These are phyloP conservation scores for Resseliella maxima DNA, from an alignment of 2,888 invertebrate species.

Conservation along the genomic window DNA sequence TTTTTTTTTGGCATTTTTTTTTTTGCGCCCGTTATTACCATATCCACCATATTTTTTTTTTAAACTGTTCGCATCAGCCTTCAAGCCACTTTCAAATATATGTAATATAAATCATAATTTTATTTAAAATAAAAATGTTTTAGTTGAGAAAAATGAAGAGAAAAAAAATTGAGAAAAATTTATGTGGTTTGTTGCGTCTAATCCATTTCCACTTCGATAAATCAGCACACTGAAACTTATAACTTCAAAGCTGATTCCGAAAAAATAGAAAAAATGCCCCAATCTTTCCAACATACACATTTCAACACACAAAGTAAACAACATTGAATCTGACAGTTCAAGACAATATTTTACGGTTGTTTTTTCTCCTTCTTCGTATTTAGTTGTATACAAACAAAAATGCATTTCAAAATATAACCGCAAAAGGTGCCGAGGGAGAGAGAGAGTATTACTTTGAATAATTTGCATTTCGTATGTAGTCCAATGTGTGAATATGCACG, in stretches of 20 bases:
- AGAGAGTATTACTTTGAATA: background rate
- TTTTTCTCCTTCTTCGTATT: background rate
- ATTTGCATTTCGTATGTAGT: slow-evolving; percentile 42
- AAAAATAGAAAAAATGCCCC: background rate
- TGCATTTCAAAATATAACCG: background rate
- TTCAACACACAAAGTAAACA: background rate
- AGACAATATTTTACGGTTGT: background rate
- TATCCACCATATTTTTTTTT: background rate
- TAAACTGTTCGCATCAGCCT: background rate
- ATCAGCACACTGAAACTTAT: background rate
- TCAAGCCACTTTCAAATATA: background rate
- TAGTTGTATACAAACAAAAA: background rate
- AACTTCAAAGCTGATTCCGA: background rate
- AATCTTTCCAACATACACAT: background rate
- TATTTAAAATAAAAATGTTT: background rate
- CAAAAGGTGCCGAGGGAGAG: background rate
- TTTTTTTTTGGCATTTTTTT: background rate
- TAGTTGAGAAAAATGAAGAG: background rate
- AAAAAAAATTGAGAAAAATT: background rate
- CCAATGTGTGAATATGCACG: slow-evolving; percentile 30
- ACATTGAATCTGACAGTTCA: background rate
- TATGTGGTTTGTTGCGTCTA: slow-evolving; percentile 17
- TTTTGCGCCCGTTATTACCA: background rate
- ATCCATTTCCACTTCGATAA: background rate
- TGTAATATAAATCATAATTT: slow-evolving; percentile 20